Evolutionary conservation across 2,888 invertebrate species (phyloP).

Genomic region (Latrodectus hesperus): DNA sequence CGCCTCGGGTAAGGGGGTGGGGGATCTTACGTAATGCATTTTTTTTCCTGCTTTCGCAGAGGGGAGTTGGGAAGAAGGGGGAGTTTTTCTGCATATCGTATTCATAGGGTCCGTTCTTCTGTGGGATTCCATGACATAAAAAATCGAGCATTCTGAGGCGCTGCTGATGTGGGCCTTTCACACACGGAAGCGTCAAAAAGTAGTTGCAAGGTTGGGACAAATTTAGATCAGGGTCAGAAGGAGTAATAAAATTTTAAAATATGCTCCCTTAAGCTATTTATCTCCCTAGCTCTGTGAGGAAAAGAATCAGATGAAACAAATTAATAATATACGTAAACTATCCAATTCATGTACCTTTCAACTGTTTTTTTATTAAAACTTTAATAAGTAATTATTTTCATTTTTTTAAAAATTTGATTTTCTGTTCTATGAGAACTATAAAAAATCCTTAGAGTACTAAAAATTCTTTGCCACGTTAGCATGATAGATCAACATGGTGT

Average conservation of each 20-base stretch:
- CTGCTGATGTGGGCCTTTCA: background rate
- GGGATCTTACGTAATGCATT: slow-evolving; percentile 6
- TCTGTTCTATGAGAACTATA: too few species aligned
- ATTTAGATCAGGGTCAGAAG: slow-evolving; percentile 62
- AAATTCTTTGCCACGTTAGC: too few species aligned
- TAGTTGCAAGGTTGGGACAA: slow-evolving; percentile 61
- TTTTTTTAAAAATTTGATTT: too few species aligned
- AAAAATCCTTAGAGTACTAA: too few species aligned
- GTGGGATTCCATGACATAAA: slow-evolving; percentile 18
- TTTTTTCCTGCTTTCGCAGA: background rate
- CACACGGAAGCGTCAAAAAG: slow-evolving; percentile 64
- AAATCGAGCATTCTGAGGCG: background rate
- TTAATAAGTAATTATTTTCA: too few species aligned
- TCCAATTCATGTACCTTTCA: too few species aligned
- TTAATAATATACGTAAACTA: too few species aligned
- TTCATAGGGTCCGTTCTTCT: background rate
- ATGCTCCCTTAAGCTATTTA: too few species aligned
- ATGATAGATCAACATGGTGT: too few species aligned
- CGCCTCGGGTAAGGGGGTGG: slow-evolving; percentile 21
- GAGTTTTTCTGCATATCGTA: background rate
- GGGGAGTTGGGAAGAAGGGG: slow-evolving; percentile 7
- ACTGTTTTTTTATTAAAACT: too few species aligned
- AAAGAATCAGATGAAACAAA: too few species aligned
- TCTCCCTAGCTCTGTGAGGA: too few species aligned
- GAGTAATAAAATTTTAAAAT: background rate